Evolutionary conservation across 2,113 vertebrate species (phyloP), one percentile per base, ranked within the genome.

Genomic region (Dicentrarchus labrax): DNA sequence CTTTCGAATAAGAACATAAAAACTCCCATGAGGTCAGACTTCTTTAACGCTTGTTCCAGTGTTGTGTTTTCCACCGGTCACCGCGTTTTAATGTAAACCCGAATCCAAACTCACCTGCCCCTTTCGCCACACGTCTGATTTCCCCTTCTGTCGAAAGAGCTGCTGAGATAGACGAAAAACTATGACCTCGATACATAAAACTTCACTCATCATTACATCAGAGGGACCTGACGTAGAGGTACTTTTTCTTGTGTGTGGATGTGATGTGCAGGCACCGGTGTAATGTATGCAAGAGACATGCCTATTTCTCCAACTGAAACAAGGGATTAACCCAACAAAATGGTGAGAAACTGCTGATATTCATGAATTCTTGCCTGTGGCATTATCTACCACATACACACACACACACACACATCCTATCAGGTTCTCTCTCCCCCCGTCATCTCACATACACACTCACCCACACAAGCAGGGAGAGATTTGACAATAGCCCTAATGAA

Each of bases 291-390:
- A 86, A 84, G 83, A 89, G 76, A 85, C 82, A 72, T 80, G 73
- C 76, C 48, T 78, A 78, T 88, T 90, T 88, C 84, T 89, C 88
- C 74, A 51, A 88, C 64, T 90, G 89, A 93, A 93, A 95, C 89
- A 84, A 90, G 90, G 88, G 87, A 92, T 92, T 89, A 92, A 85
- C 87, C 83, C 81, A 79, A 93, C 89, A 91, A 91, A 92, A 91
- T 91, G 85, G 78, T 89, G 86, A 84, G 79, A 94, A 94, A 94
- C 57, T 93, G 92, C 92, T 93, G 94, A 93, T 91, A 84, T 90
- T 93, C 83, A 88, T 86, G 84, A 92, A 91, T 91, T 90, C 82
- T 86, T 86, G 92, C 92, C 93, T 82, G 81, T 94, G 92, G 92
- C 91, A 73, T 84, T 85, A 90, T 89, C 83, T 77, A 73, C 72